Evolutionary conservation across 1,140 invertebrate species (phyloP), one percentile per base, ranked within the genome.

Genomic region (Zaprionus vittiger): DNA sequence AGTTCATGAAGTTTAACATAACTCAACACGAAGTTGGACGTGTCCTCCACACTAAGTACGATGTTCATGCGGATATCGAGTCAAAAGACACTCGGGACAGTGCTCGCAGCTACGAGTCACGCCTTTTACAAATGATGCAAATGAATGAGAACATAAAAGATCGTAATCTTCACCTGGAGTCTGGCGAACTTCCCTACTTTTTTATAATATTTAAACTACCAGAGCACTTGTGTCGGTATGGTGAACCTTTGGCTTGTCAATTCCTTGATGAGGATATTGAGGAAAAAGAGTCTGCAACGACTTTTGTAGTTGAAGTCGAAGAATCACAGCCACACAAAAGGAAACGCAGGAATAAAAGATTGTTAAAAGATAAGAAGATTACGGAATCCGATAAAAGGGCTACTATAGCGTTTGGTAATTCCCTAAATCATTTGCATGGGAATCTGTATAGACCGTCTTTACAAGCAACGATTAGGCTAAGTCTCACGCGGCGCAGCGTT

Each of bases 1-100:
- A 73, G 14, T 92, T 80, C 28, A 15, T 78, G 11, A 83, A 70
- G 7, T 63, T 83, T 1, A 91, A 83, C 38, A 78, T 81, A 38
- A 91, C 80, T 1, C 15, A 83, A 22, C 87, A 92, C 56, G 78
- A 91, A 7, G 74, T 92, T 26, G 47, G 77, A 17, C 77, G 84
- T 1, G 22, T 79, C 0, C 55, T 92, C 0, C 7, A 52, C 9
- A 66, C 52, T 4, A 6, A 70, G 15, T 14, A 79, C 1, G 26
- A 83, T 47, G 47, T 85, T 6, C n/a, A 6, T 12, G 68, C 28
- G 11, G 14, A 31, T 24, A n/a, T 73, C 26, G 52, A 24, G 5
- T 6, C 14, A 0, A 20, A 52, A 20, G 7, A 44, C 17, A 14
- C 12, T 5, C 17, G n/a, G 4, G 2, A 15, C 9, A 24, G 38